These are phyloP conservation scores for Physeter macrocephalus DNA, from an alignment of 2,113 vertebrate species.

Conservation along the genomic window DNA sequence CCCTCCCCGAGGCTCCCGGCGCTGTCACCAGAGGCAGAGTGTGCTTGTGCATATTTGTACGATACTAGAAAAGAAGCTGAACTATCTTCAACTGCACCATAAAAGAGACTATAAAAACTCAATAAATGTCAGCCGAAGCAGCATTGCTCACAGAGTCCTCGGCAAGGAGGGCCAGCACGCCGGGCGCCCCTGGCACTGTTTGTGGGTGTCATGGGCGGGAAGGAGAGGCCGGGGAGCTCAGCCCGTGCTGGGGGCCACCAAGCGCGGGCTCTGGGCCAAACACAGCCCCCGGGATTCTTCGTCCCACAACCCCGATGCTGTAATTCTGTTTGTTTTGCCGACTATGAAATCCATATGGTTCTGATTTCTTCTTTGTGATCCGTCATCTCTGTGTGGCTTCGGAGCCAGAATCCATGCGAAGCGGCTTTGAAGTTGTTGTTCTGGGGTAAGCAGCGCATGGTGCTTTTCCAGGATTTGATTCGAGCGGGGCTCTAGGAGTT, in stretches of 20 bases:
- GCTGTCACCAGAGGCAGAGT: not conserved
- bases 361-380: slow-evolving; percentile 64
- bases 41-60: not conserved
- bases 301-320: slow-evolving; percentile 36
- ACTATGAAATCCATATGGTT: slow-evolving; percentile 65
- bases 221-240: not conserved
- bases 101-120: slow-evolving; percentile 56
- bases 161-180: not conserved
- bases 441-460: slow-evolving; percentile 19
- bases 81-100: not conserved
- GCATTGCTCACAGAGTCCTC: not conserved
- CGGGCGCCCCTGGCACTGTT: not conserved
- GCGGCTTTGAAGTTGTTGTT: slow-evolving; percentile 51
- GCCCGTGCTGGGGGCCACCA: slow-evolving; percentile 17
- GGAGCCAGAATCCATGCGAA: slow-evolving; percentile 6
- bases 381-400: slow-evolving; percentile 25
- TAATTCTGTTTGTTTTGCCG: slow-evolving; percentile 66
- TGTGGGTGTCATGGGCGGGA: not conserved
- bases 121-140: slow-evolving; percentile 30
- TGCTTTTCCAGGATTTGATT: slow-evolving; percentile 3
- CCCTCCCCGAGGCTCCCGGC: not conserved
- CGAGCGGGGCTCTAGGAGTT: not conserved
- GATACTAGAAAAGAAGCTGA: slow-evolving; percentile 39
- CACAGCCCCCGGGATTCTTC: slow-evolving; percentile 19
- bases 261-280: slow-evolving; percentile 6